Evolutionary conservation across 2,797 vertebrate genomes (phyloP), one percentile per base, ranked within the genome.

Genomic region (Spinus pinus): DNA sequence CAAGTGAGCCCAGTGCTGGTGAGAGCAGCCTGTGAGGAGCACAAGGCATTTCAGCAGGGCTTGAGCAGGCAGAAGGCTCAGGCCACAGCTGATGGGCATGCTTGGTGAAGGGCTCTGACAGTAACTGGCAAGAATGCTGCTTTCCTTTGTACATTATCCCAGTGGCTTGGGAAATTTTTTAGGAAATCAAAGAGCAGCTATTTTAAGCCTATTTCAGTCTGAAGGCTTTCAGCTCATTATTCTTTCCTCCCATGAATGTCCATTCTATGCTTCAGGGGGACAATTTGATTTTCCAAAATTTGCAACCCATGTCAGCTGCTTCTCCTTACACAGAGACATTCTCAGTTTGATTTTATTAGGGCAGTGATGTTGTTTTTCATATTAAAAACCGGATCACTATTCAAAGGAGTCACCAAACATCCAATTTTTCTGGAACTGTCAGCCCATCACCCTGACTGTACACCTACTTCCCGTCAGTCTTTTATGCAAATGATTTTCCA

Each of bases 1-100:
- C 1, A 0, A 25, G 51, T 0, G 0, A 47, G 27, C 27, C n/a
- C 58, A 49, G 54, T 0, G 0, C 7, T 37, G 37, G 10, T 14
- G 14, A 53, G 39, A 61, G 51, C 12, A 47, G 15, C 13, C 39
- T 1, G 0, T 7, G 50, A 64, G 15, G 9, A 71, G 12, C 14
- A 56, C 4, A 0, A 14, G 20, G 23, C 3, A 25, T 28, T 74
- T 69, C 87, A 83, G 14, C 12, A 67, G 28, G 27, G 6, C 31
- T 47, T 74, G 49, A 86, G 21, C 3, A 23, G 12, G 28, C 41
- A 39, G 11, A 27, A 75, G 37, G 18, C 13, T 86, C 57, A 67
- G 53, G 16, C 19, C 33, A 54, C 18, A 50, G 31, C 15, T 35
- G 24, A 51, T 42, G 41, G 44, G 8, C 5, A 28, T 25, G 4